Evolutionary conservation across 2,113 vertebrate species (phyloP), one percentile per base, ranked within the genome.

Genomic region (Chitala chitala): DNA sequence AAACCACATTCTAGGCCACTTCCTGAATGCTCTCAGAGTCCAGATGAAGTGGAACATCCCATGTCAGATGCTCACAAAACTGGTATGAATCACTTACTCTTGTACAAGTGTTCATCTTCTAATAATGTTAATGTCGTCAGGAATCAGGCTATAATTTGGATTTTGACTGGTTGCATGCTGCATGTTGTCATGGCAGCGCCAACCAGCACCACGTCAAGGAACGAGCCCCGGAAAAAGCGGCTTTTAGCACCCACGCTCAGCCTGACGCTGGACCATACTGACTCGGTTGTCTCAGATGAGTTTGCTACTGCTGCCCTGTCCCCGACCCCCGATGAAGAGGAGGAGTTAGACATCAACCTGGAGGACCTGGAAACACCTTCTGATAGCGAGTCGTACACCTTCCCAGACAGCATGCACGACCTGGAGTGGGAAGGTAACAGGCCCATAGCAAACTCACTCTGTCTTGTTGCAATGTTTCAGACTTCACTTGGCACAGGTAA

Each of bases 341-440:
- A 80, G 8, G 88, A 91, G 0, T 75, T 91, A 1, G 90, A 95
- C 81, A 87, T 94, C 69, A 85, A 93, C 69, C 73, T 95, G 53
- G 93, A 94, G 0, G 91, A 87, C 0, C 68, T 94, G 85, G 93
- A 94, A 74, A 94, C 92, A 0, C 94, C 93, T 0, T 93, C 90
- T 0, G 92, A 89, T 80, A 94, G 91, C 0, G 91, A 94, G 80
- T 85, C 90, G 0, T 89, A 89, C 42, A 92, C 87, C 1, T 87
- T 90, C 75, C 86, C 86, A 0, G 89, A 89, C 75, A 75, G 86
- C 12, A 79, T 70, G 55, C 84, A 91, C 0, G 89, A 92, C 7
- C 89, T 93, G 69, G 92, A 94, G 79, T 92, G 93, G 92, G 93
- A 94, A 46, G 92, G 92, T 91, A 75, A 74, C 77, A 50, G 44